Percentiles rank a stretch among this genome's conserved stretches.
Conservation (phyloP, 2,113 vertebrate species). For the Dermatemys mawii region DNA sequence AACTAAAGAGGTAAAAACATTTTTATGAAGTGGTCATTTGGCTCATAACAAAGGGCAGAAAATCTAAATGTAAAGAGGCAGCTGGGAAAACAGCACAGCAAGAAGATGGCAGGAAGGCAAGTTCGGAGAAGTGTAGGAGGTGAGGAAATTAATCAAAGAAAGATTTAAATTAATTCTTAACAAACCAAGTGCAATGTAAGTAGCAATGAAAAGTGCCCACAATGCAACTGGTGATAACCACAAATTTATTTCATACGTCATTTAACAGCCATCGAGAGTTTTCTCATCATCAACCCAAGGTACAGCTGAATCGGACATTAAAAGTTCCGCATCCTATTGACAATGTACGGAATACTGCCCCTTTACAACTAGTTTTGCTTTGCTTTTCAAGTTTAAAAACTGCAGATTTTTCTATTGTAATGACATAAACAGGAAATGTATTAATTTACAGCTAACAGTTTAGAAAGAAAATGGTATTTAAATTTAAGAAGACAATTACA, state of each 20-base stretch:
- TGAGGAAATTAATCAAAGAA: not conserved
- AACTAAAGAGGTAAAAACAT: not conserved
- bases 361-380: not conserved
- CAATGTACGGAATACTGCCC: not conserved
- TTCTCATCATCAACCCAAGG: not conserved
- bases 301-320: not conserved
- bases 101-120: not conserved
- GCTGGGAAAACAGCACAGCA: not conserved
- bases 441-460: not conserved
- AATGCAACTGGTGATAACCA: not conserved
- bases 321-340: not conserved
- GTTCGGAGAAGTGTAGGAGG: not conserved
- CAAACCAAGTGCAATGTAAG: not conserved
- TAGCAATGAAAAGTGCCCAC: not conserved
- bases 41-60: not conserved
- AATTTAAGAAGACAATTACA: not conserved
- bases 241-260: not conserved
- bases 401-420: not conserved
- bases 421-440: not conserved
- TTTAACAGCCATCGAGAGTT: not conserved
- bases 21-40: not conserved
- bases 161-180: not conserved
- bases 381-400: not conserved
- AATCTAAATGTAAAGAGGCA: not conserved
- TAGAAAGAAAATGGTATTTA: not conserved